Evolutionary conservation across 1,140 invertebrate species (phyloP).

Genomic region (Caenorhabditis brenneri): DNA sequence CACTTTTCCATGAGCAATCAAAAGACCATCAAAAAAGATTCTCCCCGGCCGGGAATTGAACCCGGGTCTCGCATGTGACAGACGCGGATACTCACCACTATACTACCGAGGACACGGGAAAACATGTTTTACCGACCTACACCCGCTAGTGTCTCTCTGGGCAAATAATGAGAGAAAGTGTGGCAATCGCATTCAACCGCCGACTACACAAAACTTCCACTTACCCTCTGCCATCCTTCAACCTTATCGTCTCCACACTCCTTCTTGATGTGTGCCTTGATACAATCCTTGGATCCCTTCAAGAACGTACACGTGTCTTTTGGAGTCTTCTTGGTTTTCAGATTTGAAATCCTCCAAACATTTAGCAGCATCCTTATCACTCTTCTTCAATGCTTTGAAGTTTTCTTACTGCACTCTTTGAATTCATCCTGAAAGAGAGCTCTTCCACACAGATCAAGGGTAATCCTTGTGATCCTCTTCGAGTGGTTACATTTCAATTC

Average conservation of each 20-base stretch:
- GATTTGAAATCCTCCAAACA: constrained; percentile 23
- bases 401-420: constrained; percentile 26
- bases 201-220: too few relatives aligned
- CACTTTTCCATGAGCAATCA: too few relatives aligned
- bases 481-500: constrained; percentile 20
- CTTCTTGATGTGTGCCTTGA: constrained; percentile 2
- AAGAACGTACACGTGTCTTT: constrained; percentile 21
- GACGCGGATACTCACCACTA: constrained; percentile 65
- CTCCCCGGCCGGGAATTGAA: constrained; percentile 66
- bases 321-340: neutral
- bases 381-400: neutral
- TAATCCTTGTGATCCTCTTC: constrained; percentile 23
- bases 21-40: neutral
- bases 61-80: constrained; percentile 65
- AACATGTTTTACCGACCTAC: neutral
- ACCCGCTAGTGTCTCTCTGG: too few relatives aligned
- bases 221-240: neutral
- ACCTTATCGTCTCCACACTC: constrained; percentile 13
- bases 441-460: neutral
- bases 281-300: constrained; percentile 27
- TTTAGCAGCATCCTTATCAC: constrained; percentile 10
- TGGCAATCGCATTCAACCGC: too few relatives aligned
- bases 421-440: constrained; percentile 23
- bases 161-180: too few relatives aligned
- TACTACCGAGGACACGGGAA: constrained; percentile 58